These are phyloP conservation scores for Thamnophis sirtalis DNA, from an alignment of 2,113 vertebrate genomes.

Conservation along the genomic window DNA sequence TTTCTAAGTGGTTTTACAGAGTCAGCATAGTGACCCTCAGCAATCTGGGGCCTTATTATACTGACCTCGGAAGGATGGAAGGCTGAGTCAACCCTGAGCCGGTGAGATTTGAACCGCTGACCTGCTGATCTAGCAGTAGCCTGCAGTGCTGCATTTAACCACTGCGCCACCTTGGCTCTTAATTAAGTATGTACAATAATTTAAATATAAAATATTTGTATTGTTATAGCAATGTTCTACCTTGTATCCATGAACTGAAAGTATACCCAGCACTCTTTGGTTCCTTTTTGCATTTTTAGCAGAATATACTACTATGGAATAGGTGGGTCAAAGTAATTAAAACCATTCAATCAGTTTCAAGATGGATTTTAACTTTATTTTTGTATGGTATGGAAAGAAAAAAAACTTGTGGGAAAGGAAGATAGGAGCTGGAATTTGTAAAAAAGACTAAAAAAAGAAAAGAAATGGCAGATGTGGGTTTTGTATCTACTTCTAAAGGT, in stretches of 20 bases:
- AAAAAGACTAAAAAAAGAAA: neutral
- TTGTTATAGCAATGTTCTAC: neutral
- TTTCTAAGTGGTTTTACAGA: too few relatives aligned
- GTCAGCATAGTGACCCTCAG: too few relatives aligned
- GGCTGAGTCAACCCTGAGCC: too few relatives aligned
- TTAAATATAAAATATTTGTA: neutral
- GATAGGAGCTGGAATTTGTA: neutral
- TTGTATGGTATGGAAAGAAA: neutral
- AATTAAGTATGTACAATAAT: neutral
- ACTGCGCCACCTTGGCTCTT: too few relatives aligned
- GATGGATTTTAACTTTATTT: neutral
- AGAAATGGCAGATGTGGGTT: neutral
- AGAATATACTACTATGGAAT: neutral
- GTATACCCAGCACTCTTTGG: neutral
- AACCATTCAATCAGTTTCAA: neutral
- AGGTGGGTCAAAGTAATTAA: neutral
- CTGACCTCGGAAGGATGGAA: too few relatives aligned
- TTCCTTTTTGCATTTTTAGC: neutral
- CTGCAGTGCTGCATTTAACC: too few relatives aligned
- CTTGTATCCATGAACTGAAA: neutral
- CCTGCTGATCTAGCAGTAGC: too few relatives aligned
- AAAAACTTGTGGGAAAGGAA: neutral
- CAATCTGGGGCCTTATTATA: too few relatives aligned
- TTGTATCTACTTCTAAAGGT: neutral
- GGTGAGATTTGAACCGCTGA: too few relatives aligned